phyloP scores from a whole-genome alignment of 2,888 invertebrate species.

The Crioceris asparagi region DNA sequence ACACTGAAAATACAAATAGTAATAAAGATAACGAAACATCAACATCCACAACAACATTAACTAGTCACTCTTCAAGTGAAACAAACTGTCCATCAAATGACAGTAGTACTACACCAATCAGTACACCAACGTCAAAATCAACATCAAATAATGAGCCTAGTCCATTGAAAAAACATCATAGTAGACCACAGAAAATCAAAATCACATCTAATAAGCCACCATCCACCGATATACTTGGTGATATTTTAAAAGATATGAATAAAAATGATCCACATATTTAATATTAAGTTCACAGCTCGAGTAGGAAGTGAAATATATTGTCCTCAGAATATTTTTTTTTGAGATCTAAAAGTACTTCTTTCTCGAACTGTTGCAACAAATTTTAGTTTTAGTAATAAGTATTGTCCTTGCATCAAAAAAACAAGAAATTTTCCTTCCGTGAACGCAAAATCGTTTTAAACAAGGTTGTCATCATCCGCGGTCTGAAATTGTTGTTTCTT shows the following conservation, averaged over 20 bases:
- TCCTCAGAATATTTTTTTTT: constrained; percentile 4
- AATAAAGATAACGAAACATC: constrained; percentile 1
- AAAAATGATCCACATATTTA: constrained; percentile 32
- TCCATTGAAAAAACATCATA: constrained; percentile 22
- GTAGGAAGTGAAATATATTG: constrained; percentile 14
- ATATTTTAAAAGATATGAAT: constrained; percentile 37
- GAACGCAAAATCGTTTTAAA: no score
- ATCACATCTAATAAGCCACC: constrained; percentile 27
- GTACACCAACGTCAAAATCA: not conserved
- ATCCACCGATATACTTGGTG: constrained; percentile 35
- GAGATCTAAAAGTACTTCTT: constrained; percentile 14
- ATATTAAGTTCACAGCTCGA: constrained; percentile 26
- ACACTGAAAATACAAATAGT: not conserved
- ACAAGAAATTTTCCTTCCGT: no score
- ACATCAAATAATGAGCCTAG: not conserved
- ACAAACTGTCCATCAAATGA: not conserved
- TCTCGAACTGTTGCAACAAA: constrained; percentile 13
- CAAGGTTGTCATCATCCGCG: no score
- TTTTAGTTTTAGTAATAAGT: no score
- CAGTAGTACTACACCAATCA: not conserved
- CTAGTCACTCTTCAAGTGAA: constrained; percentile 7
- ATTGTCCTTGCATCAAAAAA: no score
- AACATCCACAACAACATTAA: constrained; percentile 1
- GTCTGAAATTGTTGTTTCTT: no score
- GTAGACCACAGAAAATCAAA: constrained; percentile 27